Evolutionary conservation across 2,888 invertebrate genomes (phyloP).

Genomic region (Eumacrocentrus americanus): DNA sequence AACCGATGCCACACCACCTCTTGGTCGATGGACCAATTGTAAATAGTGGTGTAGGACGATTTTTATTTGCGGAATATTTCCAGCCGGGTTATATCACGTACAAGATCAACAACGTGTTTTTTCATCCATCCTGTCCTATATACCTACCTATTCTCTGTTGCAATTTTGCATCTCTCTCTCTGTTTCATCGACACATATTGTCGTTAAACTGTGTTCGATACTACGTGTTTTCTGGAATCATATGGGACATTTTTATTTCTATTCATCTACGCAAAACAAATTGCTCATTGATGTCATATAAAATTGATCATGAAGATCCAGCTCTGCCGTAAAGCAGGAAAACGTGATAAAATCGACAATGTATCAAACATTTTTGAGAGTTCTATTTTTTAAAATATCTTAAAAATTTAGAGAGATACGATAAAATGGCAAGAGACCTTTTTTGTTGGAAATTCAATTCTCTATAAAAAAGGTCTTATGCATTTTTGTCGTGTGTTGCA

Average conservation of each 20-base stretch:
- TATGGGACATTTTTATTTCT: not conserved
- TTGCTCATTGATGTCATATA: not conserved
- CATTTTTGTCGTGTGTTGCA: not conserved
- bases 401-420: too few species aligned
- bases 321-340: too few species aligned
- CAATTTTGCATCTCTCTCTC: not conserved
- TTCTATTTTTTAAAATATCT: not conserved
- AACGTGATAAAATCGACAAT: too few species aligned
- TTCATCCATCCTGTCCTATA: too few species aligned
- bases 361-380: not conserved
- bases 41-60: constrained; percentile 45
- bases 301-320: too few species aligned
- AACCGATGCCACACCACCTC: constrained; percentile 1
- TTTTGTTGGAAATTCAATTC: not conserved
- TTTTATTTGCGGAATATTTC: constrained; percentile 52
- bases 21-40: constrained; percentile 34
- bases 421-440: too few species aligned
- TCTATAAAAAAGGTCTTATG: not conserved
- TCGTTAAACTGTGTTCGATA: not conserved
- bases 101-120: constrained; percentile 29
- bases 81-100: constrained; percentile 43
- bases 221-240: not conserved
- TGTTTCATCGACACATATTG: not conserved
- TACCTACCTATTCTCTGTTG: not conserved
- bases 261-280: not conserved